Evolutionary conservation across 2,888 invertebrate genomes (phyloP).

Genomic region (Papilio demoleus): DNA sequence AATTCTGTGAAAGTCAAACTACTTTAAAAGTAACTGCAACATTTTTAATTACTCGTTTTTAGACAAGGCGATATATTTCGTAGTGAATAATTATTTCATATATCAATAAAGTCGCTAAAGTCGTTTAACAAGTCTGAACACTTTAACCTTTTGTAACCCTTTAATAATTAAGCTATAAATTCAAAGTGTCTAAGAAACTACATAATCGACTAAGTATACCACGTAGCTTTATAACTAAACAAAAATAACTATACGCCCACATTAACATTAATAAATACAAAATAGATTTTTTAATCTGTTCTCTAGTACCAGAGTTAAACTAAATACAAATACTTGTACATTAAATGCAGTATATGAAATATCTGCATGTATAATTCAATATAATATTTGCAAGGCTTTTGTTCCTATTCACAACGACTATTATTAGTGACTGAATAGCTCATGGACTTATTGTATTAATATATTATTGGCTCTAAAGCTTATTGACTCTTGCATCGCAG

Average conservation of each 20-base stretch:
- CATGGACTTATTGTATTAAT: not conserved
- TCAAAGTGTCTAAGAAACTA: not conserved
- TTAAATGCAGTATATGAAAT: too few relatives aligned
- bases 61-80: not conserved
- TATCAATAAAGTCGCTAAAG: constrained; percentile 3
- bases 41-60: constrained; percentile 5
- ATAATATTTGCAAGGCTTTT: constrained; percentile 1
- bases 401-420: not conserved
- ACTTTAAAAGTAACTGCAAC: not conserved
- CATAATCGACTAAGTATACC: not conserved
- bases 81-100: constrained; percentile 14
- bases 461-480: not conserved
- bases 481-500: constrained; percentile 2
- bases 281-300: too few relatives aligned
- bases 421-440: constrained; percentile 1
- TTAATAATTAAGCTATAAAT: not conserved
- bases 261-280: too few relatives aligned
- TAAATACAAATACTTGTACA: too few relatives aligned
- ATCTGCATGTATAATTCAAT: not conserved
- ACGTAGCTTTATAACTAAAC: too few relatives aligned
- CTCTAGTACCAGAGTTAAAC: too few relatives aligned
- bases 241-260: too few relatives aligned
- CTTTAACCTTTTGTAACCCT: not conserved
- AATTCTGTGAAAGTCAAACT: not conserved
- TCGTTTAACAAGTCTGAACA: not conserved